Conservation (phyloP, 2,888 invertebrate genomes). For the Habrosyne pyritoides region DNA sequence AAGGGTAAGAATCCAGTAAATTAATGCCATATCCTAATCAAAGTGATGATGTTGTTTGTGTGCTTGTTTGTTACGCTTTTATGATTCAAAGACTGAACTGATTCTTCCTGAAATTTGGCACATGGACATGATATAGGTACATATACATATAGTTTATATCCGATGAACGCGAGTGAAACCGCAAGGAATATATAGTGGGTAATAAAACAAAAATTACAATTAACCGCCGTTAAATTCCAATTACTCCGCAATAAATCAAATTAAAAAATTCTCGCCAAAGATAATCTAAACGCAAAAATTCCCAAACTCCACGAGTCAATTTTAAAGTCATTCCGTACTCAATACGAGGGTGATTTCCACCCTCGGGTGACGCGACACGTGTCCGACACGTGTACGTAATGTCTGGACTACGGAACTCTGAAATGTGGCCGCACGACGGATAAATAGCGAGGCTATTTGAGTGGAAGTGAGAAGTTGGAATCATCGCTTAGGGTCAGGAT, state of each 20-base stretch:
- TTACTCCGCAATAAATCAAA: slow-evolving; percentile 17
- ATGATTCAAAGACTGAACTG: no score
- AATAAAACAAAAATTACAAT: background rate
- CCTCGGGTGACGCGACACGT: slow-evolving; percentile 40
- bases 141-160: no score
- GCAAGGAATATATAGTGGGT: no score
- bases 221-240: slow-evolving; percentile 1
- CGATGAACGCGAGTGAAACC: no score
- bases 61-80: no score
- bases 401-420: slow-evolving; percentile 56
- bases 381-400: slow-evolving; percentile 46
- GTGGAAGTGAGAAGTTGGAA: slow-evolving; percentile 55
- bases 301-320: slow-evolving; percentile 23
- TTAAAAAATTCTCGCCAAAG: slow-evolving; percentile 17
- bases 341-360: slow-evolving; percentile 10
- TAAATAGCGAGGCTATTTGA: slow-evolving; percentile 54
- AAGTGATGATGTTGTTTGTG: no score
- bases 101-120: no score
- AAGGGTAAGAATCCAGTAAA: no score
- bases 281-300: slow-evolving; percentile 24
- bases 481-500: slow-evolving; percentile 9
- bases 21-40: no score
- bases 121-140: no score
- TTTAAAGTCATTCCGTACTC: slow-evolving; percentile 19
- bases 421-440: slow-evolving; percentile 47